Base-by-base conservation (phyloP, 2,888 invertebrate species). In the Ophonus ardosiacus region DNA sequence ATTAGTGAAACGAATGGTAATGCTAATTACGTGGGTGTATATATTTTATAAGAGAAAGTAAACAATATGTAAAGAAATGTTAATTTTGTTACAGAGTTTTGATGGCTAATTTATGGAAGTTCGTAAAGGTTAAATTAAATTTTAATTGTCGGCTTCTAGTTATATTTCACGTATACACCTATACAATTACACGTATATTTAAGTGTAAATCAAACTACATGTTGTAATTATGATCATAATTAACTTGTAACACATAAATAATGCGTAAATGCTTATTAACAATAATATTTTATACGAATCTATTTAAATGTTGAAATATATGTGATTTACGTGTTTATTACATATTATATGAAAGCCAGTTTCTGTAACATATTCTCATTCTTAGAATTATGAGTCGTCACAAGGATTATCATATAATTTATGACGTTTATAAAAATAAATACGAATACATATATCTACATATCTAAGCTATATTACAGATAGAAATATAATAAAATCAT, bases 21-120 rank as follows among this genome's bases (percentile, higher is more conserved):
- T 57, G 31, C 31, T 78, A 78, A 78, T 78, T 78, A 78, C 57
- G 78, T 78, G 78, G 78, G 78, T 57, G 78, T 78, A 76, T 38
- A 56, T 24, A 13, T 74, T 74, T 74, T 57, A 18, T 56, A 78
- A 78, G 78, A 78, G 78, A 78, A 78, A 78, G 78, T 78, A 31
- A 57, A 78, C 57, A 78, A 74, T 74, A 43, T 74, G 43, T 18
- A 74, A 31, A 13, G 43, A 43, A 74, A 74, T 43, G 43, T 18
- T 74, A 74, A 74, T 74, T 68, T 43, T 40, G 17, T 74, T 74
- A 40, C 31, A 74, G 18, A 18, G 15, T 10, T 43, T 17, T 21
- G 18, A 40, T 74, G 8, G 43, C 15, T 43, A 74, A 74, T 74
- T 74, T 74, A 74, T 74, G n/a, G 15, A 43, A 74, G 40, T 74